Evolutionary conservation across 1,140 invertebrate genomes (phyloP).

Genomic region (Dryas iulia): DNA sequence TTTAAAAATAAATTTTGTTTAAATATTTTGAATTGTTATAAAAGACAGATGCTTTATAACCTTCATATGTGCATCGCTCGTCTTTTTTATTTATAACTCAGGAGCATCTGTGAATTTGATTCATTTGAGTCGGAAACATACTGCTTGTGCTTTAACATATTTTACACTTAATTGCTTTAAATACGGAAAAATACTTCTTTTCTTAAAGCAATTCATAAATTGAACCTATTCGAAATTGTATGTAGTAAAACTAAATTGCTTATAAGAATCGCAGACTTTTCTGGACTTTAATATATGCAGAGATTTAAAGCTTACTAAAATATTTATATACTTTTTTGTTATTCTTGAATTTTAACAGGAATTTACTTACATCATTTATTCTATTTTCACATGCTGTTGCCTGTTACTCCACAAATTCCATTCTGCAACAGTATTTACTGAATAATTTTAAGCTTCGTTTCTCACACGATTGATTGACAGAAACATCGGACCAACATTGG

Average conservation of each 20-base stretch:
- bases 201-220: background rate
- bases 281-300: background rate
- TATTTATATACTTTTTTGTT: background rate
- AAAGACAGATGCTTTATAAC: background rate
- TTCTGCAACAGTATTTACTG: background rate
- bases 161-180: background rate
- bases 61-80: background rate
- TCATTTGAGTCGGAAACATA: slow-evolving; percentile 4
- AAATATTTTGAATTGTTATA: background rate
- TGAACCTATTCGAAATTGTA: background rate
- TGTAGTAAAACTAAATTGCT: background rate
- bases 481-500: slow-evolving; percentile 5
- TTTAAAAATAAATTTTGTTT: no score
- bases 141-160: slow-evolving; percentile 2
- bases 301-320: background rate
- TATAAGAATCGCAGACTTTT: background rate
- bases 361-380: no score
- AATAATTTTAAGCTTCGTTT: background rate
- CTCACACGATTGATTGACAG: slow-evolving; percentile 16
- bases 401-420: background rate
- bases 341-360: no score
- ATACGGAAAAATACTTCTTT: no score
- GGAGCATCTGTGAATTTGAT: slow-evolving; percentile 26
- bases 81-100: slow-evolving; percentile 32
- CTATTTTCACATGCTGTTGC: background rate